phyloP scores from a whole-genome alignment of 1,140 invertebrate species.

The Drosophila hydei region DNA sequence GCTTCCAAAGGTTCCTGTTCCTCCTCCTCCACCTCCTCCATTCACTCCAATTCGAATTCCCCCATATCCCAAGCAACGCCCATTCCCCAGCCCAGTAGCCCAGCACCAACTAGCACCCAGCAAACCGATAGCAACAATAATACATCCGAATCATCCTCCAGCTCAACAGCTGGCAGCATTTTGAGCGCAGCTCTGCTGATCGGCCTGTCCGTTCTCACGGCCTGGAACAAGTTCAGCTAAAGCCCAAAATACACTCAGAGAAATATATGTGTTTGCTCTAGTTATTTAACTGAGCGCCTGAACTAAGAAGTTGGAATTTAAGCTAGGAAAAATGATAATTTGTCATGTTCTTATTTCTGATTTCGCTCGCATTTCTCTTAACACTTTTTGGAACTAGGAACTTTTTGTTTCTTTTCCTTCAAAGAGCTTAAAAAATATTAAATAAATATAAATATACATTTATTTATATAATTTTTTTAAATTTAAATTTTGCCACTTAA shows the following conservation, averaged over 20 bases:
- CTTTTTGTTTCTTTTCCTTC: no score
- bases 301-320: neutral
- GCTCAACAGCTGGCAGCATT: slow-evolving; percentile 57
- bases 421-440: no score
- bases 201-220: slow-evolving; percentile 72
- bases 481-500: no score
- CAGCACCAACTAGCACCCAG: slow-evolving; percentile 6
- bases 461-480: no score
- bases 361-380: no score
- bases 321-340: neutral
- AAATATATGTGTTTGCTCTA: neutral
- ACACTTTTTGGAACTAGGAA: no score
- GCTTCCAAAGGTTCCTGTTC: slow-evolving; percentile 42
- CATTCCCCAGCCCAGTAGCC: slow-evolving; percentile 1
- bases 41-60: slow-evolving; percentile 1
- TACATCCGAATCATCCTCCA: neutral
- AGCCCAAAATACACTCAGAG: neutral
- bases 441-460: no score
- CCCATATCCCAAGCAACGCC: neutral
- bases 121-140: slow-evolving; percentile 32
- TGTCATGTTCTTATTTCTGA: neutral
- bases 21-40: neutral
- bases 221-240: slow-evolving; percentile 73
- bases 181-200: slow-evolving; percentile 70
- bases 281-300: neutral